Evolutionary conservation across 2,797 vertebrate genomes (phyloP).

Genomic region (Eulemur mongoz): DNA sequence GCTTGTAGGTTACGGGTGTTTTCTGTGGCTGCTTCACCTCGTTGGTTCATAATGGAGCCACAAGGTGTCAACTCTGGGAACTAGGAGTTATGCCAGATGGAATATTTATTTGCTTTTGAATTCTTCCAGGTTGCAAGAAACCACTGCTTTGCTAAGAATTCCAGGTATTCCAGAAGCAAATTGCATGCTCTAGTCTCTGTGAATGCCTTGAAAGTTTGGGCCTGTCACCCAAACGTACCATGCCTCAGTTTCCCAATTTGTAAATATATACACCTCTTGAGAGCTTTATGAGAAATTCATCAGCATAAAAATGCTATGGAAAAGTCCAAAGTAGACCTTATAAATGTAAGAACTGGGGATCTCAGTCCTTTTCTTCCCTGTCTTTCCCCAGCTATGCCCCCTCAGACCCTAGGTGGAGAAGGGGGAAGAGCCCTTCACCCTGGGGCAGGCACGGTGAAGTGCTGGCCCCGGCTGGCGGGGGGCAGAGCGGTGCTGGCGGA

Average conservation of each 20-base stretch:
- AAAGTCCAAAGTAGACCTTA: not conserved
- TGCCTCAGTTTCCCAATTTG: not conserved
- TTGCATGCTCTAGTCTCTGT: not conserved
- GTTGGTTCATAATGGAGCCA: not conserved
- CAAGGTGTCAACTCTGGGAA: not conserved
- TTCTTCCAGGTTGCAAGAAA: not conserved
- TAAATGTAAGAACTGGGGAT: not conserved
- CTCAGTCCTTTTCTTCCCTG: not conserved
- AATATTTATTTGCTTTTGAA: not conserved
- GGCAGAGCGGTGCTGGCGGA: not conserved
- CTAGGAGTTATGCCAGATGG: not conserved
- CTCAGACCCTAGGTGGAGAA: not conserved
- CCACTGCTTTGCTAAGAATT: not conserved
- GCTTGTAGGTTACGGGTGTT: not conserved
- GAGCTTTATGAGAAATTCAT: not conserved
- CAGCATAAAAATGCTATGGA: not conserved
- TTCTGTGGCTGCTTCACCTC: not conserved
- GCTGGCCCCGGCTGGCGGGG: not conserved
- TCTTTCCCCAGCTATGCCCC: not conserved
- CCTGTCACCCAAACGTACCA: accelerated
- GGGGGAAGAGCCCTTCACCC: not conserved
- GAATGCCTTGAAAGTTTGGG: not conserved
- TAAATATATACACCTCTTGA: not conserved
- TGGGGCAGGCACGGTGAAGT: not conserved
- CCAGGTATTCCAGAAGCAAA: not conserved